Evolutionary conservation across 2,888 invertebrate species (phyloP).

Genomic region (Leptopilina drosophilae): DNA sequence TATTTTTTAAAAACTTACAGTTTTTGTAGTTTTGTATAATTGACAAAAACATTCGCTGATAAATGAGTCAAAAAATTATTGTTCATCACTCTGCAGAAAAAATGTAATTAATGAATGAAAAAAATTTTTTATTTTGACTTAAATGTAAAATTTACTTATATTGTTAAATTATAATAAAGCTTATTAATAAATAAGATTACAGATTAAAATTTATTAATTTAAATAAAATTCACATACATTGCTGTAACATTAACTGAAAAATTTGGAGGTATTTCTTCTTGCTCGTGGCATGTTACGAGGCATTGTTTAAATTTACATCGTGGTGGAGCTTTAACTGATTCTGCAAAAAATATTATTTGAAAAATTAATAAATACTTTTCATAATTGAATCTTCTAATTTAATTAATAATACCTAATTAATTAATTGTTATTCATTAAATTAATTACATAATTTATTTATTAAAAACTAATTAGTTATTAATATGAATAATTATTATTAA

Average conservation of each 20-base stretch:
- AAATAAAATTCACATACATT: slow-evolving; percentile 65
- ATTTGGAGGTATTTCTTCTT: slow-evolving; percentile 66
- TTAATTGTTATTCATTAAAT: too few relatives aligned
- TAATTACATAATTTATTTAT: too few relatives aligned
- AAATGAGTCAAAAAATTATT: slow-evolving; percentile 68
- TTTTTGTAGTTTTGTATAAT: slow-evolving; percentile 61
- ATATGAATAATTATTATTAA: too few relatives aligned
- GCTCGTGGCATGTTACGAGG: slow-evolving; percentile 62
- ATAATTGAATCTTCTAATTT: too few relatives aligned
- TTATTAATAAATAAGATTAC: neutral
- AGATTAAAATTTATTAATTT: neutral
- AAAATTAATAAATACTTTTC: too few relatives aligned
- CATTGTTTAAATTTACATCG: slow-evolving; percentile 62
- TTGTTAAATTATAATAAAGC: too few relatives aligned
- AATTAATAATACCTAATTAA: too few relatives aligned
- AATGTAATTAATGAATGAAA: slow-evolving; percentile 1
- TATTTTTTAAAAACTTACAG: slow-evolving; percentile 61
- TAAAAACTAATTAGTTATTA: too few relatives aligned
- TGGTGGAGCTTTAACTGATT: slow-evolving; percentile 58
- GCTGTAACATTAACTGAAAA: slow-evolving; percentile 65
- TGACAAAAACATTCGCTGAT: slow-evolving; percentile 60
- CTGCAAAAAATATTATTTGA: slow-evolving; percentile 53
- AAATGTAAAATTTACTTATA: too few relatives aligned
- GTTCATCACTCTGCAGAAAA: slow-evolving; percentile 68
- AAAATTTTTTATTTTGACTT: too few relatives aligned